Evolutionary conservation across 2,113 vertebrate species (phyloP), one percentile per base, ranked within the genome.

Genomic region (Hemibates koningsi): DNA sequence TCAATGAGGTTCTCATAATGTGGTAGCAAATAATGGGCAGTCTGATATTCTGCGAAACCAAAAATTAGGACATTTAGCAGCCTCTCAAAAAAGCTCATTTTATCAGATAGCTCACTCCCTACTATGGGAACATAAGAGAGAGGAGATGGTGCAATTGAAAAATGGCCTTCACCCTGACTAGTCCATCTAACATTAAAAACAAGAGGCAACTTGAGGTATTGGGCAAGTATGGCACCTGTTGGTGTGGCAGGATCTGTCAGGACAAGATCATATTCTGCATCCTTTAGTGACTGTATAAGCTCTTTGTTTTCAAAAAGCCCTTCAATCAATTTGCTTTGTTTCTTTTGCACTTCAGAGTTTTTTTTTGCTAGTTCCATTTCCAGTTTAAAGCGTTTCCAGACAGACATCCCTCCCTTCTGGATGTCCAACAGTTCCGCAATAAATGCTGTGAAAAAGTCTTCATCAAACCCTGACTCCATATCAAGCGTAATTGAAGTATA

Each of bases 121-220:
- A n/a, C 32, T 11, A 36, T 63, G 59, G 95, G 94, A 29, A 96
- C 91, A 5, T 95, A 96, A n/a, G 95, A 96, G 48, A 94, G 88
- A 1, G 94, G 95, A 38, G 87, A 95, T 4, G 95, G 94, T 63
- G 61, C 61, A 66, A 66, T 38, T 29, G 73, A 27, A 57, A 93
- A 94, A 83, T 96, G 96, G 3, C 93, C 95, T 66, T 96, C 96
- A n/a, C 92, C 93, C 1, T 89, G 52, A 81, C 59, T 61, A 6
- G 92, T 93, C 96, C 94, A 96, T 41, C 95, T 93, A 57, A 92
- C 94, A 90, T 96, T 95, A 9, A 93, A 92, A 73, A 96, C 95
- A n/a, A 96, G 63, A 19, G 96, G 96, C 13, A 96, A 43, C 27
- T 48, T 85, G 7, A 96, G 83, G 41, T 94, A 94, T 76, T 91